Percentiles rank a stretch among this genome's conserved stretches.
Conservation (phyloP, 2,888 invertebrate species). For the Andrena praecox region DNA sequence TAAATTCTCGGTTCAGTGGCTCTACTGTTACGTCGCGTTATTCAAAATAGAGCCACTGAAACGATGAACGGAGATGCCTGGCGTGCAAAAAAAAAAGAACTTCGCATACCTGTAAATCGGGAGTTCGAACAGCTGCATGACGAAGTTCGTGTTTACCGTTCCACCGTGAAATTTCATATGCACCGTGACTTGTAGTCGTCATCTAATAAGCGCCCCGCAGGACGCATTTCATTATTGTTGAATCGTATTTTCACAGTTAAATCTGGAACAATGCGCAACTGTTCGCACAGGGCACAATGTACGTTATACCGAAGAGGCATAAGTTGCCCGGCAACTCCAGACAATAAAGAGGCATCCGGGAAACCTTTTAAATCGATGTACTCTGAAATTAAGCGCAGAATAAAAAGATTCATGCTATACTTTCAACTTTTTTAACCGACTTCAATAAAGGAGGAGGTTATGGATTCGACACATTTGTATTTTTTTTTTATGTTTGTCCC, state of each 20-base stretch:
- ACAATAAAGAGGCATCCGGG: too few relatives aligned
- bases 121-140: slow-evolving; percentile 31
- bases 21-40: too few relatives aligned
- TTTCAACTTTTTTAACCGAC: too few relatives aligned
- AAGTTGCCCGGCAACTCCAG: not conserved
- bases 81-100: not conserved
- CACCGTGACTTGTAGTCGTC: slow-evolving; percentile 32
- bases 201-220: slow-evolving; percentile 12
- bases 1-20: too few relatives aligned
- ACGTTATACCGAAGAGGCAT: not conserved
- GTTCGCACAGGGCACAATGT: not conserved
- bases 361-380: too few relatives aligned
- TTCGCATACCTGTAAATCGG: slow-evolving; percentile 8
- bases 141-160: slow-evolving; percentile 7
- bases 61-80: too few relatives aligned
- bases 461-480: too few relatives aligned
- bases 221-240: slow-evolving; percentile 12
- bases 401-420: too few relatives aligned
- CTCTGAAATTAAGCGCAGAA: too few relatives aligned
- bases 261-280: not conserved
- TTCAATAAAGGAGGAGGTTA: too few relatives aligned
- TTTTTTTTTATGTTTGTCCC: too few relatives aligned
- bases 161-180: slow-evolving; percentile 14
- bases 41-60: too few relatives aligned
- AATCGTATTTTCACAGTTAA: not conserved